phyloP scores from a whole-genome alignment of 2,797 vertebrate species.

The Oreochromis grahami region DNA sequence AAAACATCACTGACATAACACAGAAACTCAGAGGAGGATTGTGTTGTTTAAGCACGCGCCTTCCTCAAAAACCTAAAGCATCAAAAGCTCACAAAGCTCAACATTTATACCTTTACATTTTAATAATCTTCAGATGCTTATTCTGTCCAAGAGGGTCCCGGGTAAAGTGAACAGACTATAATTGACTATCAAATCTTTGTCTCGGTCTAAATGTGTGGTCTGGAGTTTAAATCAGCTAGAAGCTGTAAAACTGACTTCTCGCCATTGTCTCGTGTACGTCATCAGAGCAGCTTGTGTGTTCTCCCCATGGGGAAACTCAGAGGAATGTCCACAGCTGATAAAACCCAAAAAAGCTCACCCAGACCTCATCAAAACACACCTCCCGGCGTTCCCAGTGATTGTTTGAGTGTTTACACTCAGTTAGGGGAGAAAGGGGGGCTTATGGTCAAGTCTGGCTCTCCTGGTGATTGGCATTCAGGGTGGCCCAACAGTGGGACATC shows the following conservation, averaged over 20 bases:
- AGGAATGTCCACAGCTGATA: conserved; percentile 48
- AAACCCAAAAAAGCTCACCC: background rate
- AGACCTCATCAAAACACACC: conserved; percentile 8
- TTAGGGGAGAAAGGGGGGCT: background rate
- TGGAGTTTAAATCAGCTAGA: conserved; percentile 4
- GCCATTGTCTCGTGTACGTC: conserved; percentile 12
- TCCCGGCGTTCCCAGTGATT: background rate
- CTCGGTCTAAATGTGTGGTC: background rate
- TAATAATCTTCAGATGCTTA: background rate
- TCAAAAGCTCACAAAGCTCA: background rate
- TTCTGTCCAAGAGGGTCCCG: accelerated
- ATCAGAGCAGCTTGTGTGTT: conserved; percentile 6
- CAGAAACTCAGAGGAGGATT: background rate
- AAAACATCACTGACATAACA: background rate
- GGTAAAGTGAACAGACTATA: accelerated
- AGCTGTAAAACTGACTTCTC: conserved; percentile 19
- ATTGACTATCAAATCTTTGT: background rate
- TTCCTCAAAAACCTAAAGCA: background rate
- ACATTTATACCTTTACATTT: background rate
- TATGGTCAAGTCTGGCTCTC: background rate
- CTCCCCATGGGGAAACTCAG: conserved; percentile 11
- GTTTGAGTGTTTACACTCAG: conserved; percentile 3
- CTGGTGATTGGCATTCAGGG: conserved; percentile 1
- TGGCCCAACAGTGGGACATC: background rate
- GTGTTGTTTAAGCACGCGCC: background rate